A percentile compares a stretch with the other conserved stretches of the same genome.
These are phyloP conservation scores for Drosophila sp. DNA, from an alignment of 1,140 invertebrate genomes.

Conservation along the genomic window DNA sequence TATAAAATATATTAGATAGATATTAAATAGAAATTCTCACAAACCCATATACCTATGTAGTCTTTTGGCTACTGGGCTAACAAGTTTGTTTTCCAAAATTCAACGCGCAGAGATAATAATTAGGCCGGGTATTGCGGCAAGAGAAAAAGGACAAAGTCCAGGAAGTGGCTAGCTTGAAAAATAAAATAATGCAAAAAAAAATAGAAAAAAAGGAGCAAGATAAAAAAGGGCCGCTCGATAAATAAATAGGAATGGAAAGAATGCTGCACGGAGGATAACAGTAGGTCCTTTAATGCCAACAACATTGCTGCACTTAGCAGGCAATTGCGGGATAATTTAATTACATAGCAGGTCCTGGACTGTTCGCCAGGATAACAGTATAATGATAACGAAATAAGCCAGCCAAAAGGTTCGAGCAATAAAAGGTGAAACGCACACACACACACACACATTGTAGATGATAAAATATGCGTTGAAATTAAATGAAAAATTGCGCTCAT, in stretches of 20 bases:
- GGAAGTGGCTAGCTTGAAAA: conserved; percentile 47
- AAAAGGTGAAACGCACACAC: conserved; percentile 44
- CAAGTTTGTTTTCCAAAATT: conserved; percentile 53
- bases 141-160: conserved; percentile 57
- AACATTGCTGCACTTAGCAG: conserved; percentile 73
- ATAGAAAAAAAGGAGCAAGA: conserved; percentile 18
- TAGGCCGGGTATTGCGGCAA: conserved; percentile 38
- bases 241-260: conserved; percentile 64
- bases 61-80: neutral
- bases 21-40: too few species aligned
- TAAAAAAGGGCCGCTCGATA: conserved; percentile 57
- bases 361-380: conserved; percentile 69
- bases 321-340: conserved; percentile 81
- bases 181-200: neutral
- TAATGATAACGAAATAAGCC: conserved; percentile 80
- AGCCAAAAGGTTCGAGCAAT: conserved; percentile 60
- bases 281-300: conserved; percentile 56
- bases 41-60: too few species aligned
- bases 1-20: too few species aligned
- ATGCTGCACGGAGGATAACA: conserved; percentile 27
- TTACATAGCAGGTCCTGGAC: conserved; percentile 52
- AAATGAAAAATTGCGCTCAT: conserved; percentile 69
- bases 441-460: neutral
- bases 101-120: conserved; percentile 67
- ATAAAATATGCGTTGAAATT: conserved; percentile 69